Conservation (phyloP, 2,113 vertebrate genomes). For the Ceuthmochares aereus region DNA sequence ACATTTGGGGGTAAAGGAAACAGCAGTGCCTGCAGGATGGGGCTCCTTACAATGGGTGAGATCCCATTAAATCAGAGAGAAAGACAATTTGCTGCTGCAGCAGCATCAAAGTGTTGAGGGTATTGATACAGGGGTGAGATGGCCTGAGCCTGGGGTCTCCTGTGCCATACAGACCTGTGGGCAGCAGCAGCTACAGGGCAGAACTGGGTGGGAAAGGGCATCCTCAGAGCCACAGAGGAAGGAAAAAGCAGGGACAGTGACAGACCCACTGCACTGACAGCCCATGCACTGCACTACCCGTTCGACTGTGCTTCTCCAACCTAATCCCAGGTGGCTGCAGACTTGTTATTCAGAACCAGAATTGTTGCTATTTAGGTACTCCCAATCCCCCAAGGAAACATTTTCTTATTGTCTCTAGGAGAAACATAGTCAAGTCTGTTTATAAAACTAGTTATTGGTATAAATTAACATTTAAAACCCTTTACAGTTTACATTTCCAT, state of each 20-base stretch:
- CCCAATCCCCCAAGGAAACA: not conserved
- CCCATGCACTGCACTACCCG: fast-evolving
- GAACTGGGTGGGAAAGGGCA: not conserved
- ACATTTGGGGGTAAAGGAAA: not conserved
- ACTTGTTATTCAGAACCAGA: not conserved
- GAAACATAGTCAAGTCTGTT: not conserved
- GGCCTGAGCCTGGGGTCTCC: not conserved
- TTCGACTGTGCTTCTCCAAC: not conserved
- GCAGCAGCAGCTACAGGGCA: not conserved
- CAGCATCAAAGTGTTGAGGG: not conserved
- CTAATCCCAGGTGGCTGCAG: not conserved
- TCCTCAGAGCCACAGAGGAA: not conserved
- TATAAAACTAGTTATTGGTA: conserved; percentile 2
- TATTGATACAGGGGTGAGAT: not conserved
- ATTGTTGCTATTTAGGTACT: not conserved
- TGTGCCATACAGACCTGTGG: not conserved
- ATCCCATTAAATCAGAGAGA: not conserved
- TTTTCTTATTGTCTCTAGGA: not conserved
- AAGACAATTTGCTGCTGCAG: not conserved
- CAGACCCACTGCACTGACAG: not conserved
- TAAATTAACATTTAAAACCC: conserved; percentile 42
- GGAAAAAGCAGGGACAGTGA: not conserved
- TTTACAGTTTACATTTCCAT: conserved; percentile 32
- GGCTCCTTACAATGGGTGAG: not conserved
- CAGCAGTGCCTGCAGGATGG: not conserved